Evolutionary conservation across 1,140 invertebrate species (phyloP).

Genomic region (Gerris buenoi): DNA sequence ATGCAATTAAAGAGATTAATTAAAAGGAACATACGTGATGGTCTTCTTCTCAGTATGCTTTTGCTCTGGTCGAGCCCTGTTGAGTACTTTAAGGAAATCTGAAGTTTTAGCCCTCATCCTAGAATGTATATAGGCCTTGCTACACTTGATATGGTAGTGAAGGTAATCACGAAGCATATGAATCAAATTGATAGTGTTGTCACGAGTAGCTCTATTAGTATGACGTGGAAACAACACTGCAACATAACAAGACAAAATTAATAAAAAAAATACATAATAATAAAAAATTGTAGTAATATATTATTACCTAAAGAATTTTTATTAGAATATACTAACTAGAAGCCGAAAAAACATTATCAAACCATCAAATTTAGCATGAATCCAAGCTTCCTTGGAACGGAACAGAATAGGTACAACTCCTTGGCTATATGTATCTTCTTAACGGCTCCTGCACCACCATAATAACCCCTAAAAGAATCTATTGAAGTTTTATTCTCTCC

Average conservation of each 20-base stretch:
- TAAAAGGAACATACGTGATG: conserved; percentile 83
- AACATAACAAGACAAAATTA: conserved; percentile 20
- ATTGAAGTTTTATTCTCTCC: too few relatives aligned
- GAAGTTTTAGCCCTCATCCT: conserved; percentile 97
- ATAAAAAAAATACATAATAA: background rate
- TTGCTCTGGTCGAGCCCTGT: conserved; percentile 86
- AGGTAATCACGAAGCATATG: conserved; percentile 99
- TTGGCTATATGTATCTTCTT: too few relatives aligned
- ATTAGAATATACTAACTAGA: background rate
- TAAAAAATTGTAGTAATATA: background rate
- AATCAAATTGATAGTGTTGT: conserved; percentile 98
- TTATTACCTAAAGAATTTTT: background rate
- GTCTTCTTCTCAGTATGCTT: conserved; percentile 87
- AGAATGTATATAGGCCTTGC: conserved; percentile 98
- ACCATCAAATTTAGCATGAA: background rate
- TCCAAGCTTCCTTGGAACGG: too few relatives aligned
- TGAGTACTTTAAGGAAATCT: conserved; percentile 96
- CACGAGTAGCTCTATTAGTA: conserved; percentile 74
- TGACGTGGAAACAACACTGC: conserved; percentile 88
- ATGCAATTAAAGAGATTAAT: too few relatives aligned
- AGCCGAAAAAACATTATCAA: background rate
- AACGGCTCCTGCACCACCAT: too few relatives aligned
- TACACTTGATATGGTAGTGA: conserved; percentile 99
- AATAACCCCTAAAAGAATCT: too few relatives aligned
- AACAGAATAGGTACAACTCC: too few relatives aligned